Conservation (phyloP, 2,113 vertebrate genomes). For the Ancistrus triradiatus region DNA sequence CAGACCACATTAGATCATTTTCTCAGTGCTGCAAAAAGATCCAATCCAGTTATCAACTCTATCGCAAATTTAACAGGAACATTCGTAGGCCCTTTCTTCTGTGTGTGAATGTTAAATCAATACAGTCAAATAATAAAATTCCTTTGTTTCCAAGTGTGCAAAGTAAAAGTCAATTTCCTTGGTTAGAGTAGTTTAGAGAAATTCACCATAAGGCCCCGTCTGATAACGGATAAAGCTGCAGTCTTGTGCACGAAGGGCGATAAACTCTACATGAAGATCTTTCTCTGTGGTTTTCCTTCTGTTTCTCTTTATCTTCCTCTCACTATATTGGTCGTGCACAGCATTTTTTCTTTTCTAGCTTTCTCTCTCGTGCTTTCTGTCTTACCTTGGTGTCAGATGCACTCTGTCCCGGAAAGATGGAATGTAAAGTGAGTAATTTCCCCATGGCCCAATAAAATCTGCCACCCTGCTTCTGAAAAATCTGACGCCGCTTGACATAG, state of each 20-base stretch:
- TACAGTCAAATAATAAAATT: conserved; percentile 2
- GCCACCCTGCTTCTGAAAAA: conserved; percentile 23
- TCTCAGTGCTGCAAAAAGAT: neutral
- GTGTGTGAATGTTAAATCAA: too few relatives aligned
- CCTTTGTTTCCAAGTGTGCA: too few relatives aligned
- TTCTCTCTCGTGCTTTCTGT: conserved; percentile 14
- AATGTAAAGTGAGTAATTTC: conserved; percentile 51
- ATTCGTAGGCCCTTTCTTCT: too few relatives aligned
- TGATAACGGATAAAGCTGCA: too few relatives aligned
- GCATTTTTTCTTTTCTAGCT: neutral
- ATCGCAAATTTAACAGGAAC: neutral
- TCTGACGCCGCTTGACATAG: conserved; percentile 1
- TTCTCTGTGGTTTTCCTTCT: neutral
- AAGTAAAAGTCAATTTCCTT: too few relatives aligned
- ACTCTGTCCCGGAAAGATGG: conserved; percentile 29
- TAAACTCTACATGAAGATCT: too few relatives aligned
- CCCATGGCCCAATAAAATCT: conserved; percentile 46
- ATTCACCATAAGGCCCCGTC: too few relatives aligned
- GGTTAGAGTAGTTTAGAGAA: too few relatives aligned
- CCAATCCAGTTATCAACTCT: neutral
- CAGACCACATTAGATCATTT: conserved; percentile 15
- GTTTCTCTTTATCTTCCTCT: neutral
- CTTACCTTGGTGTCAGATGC: conserved; percentile 40
- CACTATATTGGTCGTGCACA: neutral
- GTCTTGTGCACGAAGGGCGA: too few relatives aligned